These are phyloP conservation scores for Atherix ibis DNA, from an alignment of 2,888 invertebrate species.

Conservation along the genomic window DNA sequence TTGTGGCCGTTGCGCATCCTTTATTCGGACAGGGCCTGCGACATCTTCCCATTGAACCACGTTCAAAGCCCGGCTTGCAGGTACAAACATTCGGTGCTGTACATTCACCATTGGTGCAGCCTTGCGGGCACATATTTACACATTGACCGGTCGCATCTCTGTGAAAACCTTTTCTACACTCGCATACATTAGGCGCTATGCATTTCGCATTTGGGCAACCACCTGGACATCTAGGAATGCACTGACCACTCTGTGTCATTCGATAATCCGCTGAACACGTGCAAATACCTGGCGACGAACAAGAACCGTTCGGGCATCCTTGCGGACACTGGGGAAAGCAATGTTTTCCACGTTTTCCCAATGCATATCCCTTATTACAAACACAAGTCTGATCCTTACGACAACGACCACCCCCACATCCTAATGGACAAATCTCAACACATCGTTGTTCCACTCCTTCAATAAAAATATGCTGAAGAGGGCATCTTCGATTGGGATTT, in stretches of 20 bases:
- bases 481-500: too few species aligned
- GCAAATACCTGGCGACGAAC: constrained; percentile 18
- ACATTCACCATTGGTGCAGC: constrained; percentile 20
- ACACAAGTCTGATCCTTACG: constrained; percentile 16
- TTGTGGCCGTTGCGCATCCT: too few species aligned
- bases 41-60: too few species aligned
- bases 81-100: constrained; percentile 15
- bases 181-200: constrained; percentile 12
- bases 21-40: too few species aligned
- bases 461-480: too few species aligned
- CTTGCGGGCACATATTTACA: constrained; percentile 20
- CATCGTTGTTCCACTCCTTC: too few species aligned
- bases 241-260: constrained; percentile 2
- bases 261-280: constrained; percentile 13
- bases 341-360: not conserved
- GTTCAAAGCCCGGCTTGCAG: constrained; percentile 12
- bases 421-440: constrained; percentile 1
- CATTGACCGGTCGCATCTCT: constrained; percentile 13
- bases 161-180: constrained; percentile 14
- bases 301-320: constrained; percentile 25
- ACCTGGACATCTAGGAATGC: constrained; percentile 10
- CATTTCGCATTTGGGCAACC: constrained; percentile 11
- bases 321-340: constrained; percentile 2
- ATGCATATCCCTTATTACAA: constrained; percentile 7
- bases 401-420: constrained; percentile 17